Evolutionary conservation across 1,140 invertebrate genomes (phyloP), one percentile per base, ranked within the genome.

Genomic region (Dinoponera quadriceps): DNA sequence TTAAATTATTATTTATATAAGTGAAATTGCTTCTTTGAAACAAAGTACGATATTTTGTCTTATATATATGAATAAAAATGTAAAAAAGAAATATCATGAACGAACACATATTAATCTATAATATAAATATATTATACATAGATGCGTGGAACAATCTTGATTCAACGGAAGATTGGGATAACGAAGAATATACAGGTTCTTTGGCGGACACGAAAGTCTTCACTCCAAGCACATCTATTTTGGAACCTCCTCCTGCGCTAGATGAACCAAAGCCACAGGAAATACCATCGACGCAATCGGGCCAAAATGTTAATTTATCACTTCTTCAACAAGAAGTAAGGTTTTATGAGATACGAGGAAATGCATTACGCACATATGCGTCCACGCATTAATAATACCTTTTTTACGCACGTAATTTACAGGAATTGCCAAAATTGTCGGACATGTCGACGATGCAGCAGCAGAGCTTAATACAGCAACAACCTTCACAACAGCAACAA

Each of bases 131-230:
- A 84, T 16, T 77, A 78, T 68, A 69, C n/a, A 94, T 95, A 93
- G 96, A 96, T 87, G 96, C 96, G 38, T 96, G 96, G 96, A 95
- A 95, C 84, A 96, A 96, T 91, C 88, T 95, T 91, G 95, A 95
- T 89, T 94, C 95, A 16, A 95, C 96, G 90, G 97, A 98, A 94
- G 98, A 99, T 90, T 99, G 98, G 98, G 98, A 98, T 93, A 98
- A 98, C 91, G 98, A 99, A 94, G 98, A 98, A 91, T 99, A 98
- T 94, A 98, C 98, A 14, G 98, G 98, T 75, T 98, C 97, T 83
- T 95, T 99, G 73, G 97, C 98, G 73, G 98, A 99, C 91, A 98
- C 97, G n/a, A 99, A 99, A 95, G 98, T 99, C 66, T 98, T 98
- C 90, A 98, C 97, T 49, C 96, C 97, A 33, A 97, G 97, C 88